phyloP scores from a whole-genome alignment of 2,113 vertebrate genomes.

The Phocoena phocoena region DNA sequence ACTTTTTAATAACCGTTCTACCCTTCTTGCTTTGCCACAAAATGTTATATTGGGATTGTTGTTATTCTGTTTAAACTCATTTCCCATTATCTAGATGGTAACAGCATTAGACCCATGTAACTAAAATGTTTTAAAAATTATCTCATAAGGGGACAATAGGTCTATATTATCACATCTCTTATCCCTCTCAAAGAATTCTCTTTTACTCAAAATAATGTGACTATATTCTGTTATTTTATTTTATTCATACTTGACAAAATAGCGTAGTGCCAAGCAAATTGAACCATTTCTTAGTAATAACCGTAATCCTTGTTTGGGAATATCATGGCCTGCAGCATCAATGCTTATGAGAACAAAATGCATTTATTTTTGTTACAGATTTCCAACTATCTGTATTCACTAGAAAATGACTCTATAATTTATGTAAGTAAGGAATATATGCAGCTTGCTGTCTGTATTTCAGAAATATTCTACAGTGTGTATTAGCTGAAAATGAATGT shows the following conservation, averaged over 20 bases:
- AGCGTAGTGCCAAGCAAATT: constrained; percentile 45
- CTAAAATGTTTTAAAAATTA: constrained; percentile 5
- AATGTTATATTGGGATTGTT: neutral
- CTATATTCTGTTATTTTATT: neutral
- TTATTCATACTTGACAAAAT: constrained; percentile 68
- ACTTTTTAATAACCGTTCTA: neutral
- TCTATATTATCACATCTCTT: neutral
- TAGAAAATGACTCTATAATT: constrained; percentile 66
- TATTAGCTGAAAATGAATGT: constrained; percentile 33
- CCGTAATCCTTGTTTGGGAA: constrained; percentile 32
- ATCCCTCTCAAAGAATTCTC: neutral
- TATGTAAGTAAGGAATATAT: constrained; percentile 48
- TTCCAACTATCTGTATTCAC: constrained; percentile 61
- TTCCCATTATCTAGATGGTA: neutral
- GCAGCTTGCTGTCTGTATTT: neutral
- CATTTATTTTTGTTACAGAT: constrained; percentile 41
- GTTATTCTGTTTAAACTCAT: neutral
- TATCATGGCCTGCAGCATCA: constrained; percentile 42
- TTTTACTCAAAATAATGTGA: neutral
- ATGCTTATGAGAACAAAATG: constrained; percentile 50
- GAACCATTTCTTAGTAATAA: constrained; percentile 67
- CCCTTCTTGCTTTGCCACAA: neutral
- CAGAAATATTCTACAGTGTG: constrained; percentile 14
- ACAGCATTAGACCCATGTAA: neutral
- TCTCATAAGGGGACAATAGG: no score